Conservation (phyloP, 1,140 invertebrate genomes). For the Drosophila sechellia region DNA sequence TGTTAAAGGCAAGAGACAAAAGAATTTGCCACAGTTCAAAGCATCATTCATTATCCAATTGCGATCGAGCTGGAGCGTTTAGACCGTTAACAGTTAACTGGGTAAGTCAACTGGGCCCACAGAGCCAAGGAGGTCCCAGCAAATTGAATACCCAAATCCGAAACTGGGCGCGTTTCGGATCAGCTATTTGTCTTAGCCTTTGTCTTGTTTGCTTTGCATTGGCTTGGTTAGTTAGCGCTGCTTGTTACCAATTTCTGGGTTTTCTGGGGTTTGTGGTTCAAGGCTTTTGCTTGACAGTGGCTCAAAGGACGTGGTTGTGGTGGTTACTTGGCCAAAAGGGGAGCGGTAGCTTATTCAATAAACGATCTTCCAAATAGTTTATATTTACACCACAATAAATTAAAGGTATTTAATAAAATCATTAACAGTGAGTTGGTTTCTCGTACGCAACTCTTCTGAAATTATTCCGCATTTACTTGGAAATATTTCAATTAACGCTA, state of each 20-base stretch:
- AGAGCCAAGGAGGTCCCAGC: constrained; percentile 70
- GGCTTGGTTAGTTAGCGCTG: constrained; percentile 24
- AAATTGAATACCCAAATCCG: constrained; percentile 60
- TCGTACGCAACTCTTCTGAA: not conserved
- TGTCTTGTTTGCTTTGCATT: constrained; percentile 46
- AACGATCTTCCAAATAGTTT: not conserved
- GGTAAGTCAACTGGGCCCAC: constrained; percentile 55
- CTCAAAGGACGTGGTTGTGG: constrained; percentile 43
- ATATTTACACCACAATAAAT: not conserved
- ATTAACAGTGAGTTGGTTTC: not conserved
- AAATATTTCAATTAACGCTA: not conserved
- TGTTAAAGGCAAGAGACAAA: constrained; percentile 71
- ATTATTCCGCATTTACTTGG: not conserved
- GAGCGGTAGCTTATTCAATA: not conserved
- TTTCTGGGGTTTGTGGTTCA: constrained; percentile 38
- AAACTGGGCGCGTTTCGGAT: constrained; percentile 66
- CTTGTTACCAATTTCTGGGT: constrained; percentile 38
- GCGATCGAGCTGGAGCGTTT: constrained; percentile 49
- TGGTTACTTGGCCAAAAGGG: not conserved
- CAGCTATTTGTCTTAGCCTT: constrained; percentile 42
- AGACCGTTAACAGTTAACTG: constrained; percentile 68
- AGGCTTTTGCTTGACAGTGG: constrained; percentile 38
- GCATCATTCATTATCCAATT: constrained; percentile 78
- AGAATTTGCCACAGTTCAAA: constrained; percentile 81
- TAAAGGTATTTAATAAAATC: not conserved